A percentile compares a stretch with the other conserved stretches of the same genome.
Conservation (phyloP, 2,888 invertebrate species). For the Cosmorhoe ocellata region DNA sequence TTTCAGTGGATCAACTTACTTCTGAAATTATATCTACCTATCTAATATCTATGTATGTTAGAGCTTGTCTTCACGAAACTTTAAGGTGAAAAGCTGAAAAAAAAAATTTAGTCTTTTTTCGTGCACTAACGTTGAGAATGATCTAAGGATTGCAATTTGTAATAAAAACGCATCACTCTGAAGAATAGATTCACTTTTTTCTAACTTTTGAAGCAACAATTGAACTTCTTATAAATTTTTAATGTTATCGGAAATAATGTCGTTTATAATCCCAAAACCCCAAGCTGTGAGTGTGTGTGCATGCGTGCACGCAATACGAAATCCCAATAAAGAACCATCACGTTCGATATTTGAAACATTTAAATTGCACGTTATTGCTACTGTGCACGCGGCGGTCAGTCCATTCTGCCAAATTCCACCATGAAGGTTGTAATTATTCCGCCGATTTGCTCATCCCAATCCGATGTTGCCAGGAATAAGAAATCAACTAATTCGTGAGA, state of each 20-base stretch:
- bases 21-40: too few relatives aligned
- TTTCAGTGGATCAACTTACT: too few relatives aligned
- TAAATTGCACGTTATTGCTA: slow-evolving; percentile 81
- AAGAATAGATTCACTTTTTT: too few relatives aligned
- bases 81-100: too few relatives aligned
- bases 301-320: slow-evolving; percentile 30
- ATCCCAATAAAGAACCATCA: slow-evolving; percentile 36
- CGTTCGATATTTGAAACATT: slow-evolving; percentile 79
- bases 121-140: too few relatives aligned
- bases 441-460: slow-evolving; percentile 73
- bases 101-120: too few relatives aligned
- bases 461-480: slow-evolving; percentile 72
- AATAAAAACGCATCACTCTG: too few relatives aligned
- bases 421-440: slow-evolving; percentile 72
- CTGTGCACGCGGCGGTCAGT: slow-evolving; percentile 71
- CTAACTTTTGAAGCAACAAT: not conserved
- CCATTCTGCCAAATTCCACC: slow-evolving; percentile 68
- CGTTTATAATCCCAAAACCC: slow-evolving; percentile 27
- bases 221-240: not conserved
- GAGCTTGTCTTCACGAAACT: too few relatives aligned
- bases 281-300: slow-evolving; percentile 24
- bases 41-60: too few relatives aligned
- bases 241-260: not conserved
- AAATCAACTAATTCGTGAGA: slow-evolving; percentile 77
- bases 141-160: too few relatives aligned